These are phyloP conservation scores for Hetaerina titia DNA, from an alignment of 2,888 invertebrate species.

Conservation along the genomic window DNA sequence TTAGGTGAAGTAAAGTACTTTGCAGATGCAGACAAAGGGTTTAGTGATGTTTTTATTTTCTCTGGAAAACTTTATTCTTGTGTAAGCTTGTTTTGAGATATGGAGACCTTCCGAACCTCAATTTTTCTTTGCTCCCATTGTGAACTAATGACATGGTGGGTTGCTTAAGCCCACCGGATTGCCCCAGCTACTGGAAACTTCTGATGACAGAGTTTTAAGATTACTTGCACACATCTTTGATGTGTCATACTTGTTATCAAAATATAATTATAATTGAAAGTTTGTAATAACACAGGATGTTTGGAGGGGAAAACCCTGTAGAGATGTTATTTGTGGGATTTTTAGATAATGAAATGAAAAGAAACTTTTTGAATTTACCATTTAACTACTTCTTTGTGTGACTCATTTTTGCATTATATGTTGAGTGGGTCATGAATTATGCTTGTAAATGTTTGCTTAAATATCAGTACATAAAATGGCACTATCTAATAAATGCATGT, in stretches of 20 bases:
- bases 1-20: conserved; percentile 22
- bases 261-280: conserved; percentile 43
- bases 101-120: conserved; percentile 27
- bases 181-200: conserved; percentile 37
- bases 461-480: conserved; percentile 60
- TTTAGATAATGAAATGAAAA: conserved; percentile 46
- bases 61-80: conserved; percentile 40
- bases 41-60: conserved; percentile 45
- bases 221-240: conserved; percentile 37
- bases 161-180: conserved; percentile 20
- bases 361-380: conserved; percentile 41
- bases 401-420: conserved; percentile 59
- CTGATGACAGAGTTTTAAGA: conserved; percentile 37
- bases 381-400: conserved; percentile 53
- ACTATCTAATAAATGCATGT: conserved; percentile 66
- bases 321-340: conserved; percentile 42
- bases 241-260: conserved; percentile 50
- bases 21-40: conserved; percentile 46
- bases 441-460: conserved; percentile 66
- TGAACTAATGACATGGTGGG: conserved; percentile 19
- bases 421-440: conserved; percentile 66
- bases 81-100: conserved; percentile 54
- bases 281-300: conserved; percentile 55
- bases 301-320: conserved; percentile 53
- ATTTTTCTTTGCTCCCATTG: conserved; percentile 41